Base-by-base conservation (phyloP, 2,888 invertebrate genomes). In the Chironomus tentans region DNA sequence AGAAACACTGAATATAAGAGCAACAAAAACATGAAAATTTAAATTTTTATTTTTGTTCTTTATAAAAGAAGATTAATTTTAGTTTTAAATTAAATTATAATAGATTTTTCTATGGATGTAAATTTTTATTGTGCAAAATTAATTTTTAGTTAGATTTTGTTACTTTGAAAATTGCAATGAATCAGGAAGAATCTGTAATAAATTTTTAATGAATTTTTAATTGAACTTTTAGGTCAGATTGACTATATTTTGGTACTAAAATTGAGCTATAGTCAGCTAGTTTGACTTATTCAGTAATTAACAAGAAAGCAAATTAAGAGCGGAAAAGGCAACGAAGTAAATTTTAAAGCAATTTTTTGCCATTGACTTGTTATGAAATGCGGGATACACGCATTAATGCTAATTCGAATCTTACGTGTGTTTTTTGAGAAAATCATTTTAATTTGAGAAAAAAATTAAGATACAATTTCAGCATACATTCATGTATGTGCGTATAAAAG, bases 11-110 rank as follows among this genome's bases (percentile, higher is more conserved):
- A 28, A 21, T n/a, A 69, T 5, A 47, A 15, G 56, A 18, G n/a
- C 46, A 50, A 61, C 38, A 75, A 69, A 47, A 68, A 69, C 76
- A 76, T 69, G 69, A 69, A 76, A 76, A 69, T 76, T 76, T 69
- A 76, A 76, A n/a, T n/a, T n/a, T 69, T 76, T 76, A 68, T 75
- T 62, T 74, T 47, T 38, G 13, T 61, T 72, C 24, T 50, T 72
- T 72, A n/a, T 38, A 38, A 38, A 38, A 38, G 1, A 28, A 28
- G 5, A 5, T 10, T 38, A 38, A 10, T 10, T 38, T 10, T 7
- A 38, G 38, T 10, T 38, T 38, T 10, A 38, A 38, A 38, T 38
- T 38, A 38, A 38, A 38, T 38, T 38, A 38, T 10, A 38, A 38
- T 38, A 38, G 38, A 38, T 38, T 28, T 28, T 28, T 24, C 22